These are phyloP conservation scores for Kryptopterus vitreolus DNA, from an alignment of 2,797 vertebrate genomes.

Conservation along the genomic window DNA sequence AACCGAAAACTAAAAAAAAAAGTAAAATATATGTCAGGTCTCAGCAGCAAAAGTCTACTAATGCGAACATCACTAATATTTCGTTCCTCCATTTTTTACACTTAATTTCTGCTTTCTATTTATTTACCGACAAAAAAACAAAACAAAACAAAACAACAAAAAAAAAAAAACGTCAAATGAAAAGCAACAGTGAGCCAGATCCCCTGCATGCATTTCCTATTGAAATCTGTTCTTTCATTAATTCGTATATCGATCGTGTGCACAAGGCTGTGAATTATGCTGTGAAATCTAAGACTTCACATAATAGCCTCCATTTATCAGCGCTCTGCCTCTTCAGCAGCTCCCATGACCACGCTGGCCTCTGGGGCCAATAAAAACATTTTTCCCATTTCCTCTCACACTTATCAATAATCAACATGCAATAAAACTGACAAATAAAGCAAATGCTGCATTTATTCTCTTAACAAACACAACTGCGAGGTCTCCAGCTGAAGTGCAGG, in stretches of 20 bases:
- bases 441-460: slow-evolving; percentile 56
- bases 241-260: slow-evolving; percentile 72
- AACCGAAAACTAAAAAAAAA: background rate
- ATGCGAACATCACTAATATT: background rate
- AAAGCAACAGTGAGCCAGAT: slow-evolving; percentile 50
- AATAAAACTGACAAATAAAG: slow-evolving; percentile 65
- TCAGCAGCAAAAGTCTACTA: background rate
- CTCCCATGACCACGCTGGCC: slow-evolving; percentile 56
- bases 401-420: slow-evolving; percentile 71
- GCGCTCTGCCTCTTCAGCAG: slow-evolving; percentile 57
- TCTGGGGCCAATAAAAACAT: slow-evolving; percentile 62
- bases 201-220: slow-evolving; percentile 66
- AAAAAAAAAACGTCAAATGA: slow-evolving; percentile 39
- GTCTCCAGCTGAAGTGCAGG: slow-evolving; percentile 30
- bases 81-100: slow-evolving; percentile 39
- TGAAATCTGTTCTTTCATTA: slow-evolving; percentile 74
- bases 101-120: slow-evolving; percentile 59
- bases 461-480: slow-evolving; percentile 34
- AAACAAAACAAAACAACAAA: slow-evolving; percentile 42
- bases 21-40: background rate
- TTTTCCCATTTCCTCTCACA: slow-evolving; percentile 58
- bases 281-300: slow-evolving; percentile 67
- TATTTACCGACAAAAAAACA: slow-evolving; percentile 55
- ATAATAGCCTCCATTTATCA: slow-evolving; percentile 73
- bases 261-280: slow-evolving; percentile 63